phyloP scores from a whole-genome alignment of 92 coral and sea anemone species.

The Zoanthus sociatus region DNA sequence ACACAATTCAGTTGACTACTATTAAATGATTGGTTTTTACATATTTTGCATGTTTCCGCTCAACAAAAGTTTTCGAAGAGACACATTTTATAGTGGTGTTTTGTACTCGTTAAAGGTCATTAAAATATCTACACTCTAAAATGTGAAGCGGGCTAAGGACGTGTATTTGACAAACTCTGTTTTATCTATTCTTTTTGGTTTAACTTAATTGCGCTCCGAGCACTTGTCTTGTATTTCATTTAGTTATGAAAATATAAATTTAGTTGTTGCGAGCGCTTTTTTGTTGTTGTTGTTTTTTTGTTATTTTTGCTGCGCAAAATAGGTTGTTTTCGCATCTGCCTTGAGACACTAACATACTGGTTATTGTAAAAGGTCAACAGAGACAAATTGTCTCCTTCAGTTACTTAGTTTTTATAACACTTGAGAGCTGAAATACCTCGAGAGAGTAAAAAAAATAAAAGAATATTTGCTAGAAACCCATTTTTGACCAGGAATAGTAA shows the following conservation, averaged over 20 bases:
- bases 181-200: slow-evolving; percentile 30
- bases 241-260: slow-evolving; percentile 3
- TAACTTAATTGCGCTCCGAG: slow-evolving; percentile 9
- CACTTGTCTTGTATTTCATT: not conserved
- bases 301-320: not conserved
- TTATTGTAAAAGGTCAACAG: slow-evolving; percentile 33
- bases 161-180: slow-evolving; percentile 33
- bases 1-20: slow-evolving; percentile 15
- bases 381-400: slow-evolving; percentile 45
- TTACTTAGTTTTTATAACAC: slow-evolving; percentile 13
- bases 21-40: slow-evolving; percentile 33
- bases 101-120: slow-evolving; percentile 45
- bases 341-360: slow-evolving; percentile 7
- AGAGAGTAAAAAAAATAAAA: slow-evolving; percentile 17
- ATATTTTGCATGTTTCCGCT: slow-evolving; percentile 42
- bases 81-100: slow-evolving; percentile 20
- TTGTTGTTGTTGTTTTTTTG: not conserved
- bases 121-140: slow-evolving; percentile 36
- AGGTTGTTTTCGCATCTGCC: slow-evolving; percentile 44
- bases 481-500: not conserved
- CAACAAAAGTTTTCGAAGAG: slow-evolving; percentile 16
- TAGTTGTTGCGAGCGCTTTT: slow-evolving; percentile 2
- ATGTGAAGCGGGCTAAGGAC: slow-evolving; percentile 16
- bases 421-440: slow-evolving; percentile 37
- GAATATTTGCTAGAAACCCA: slow-evolving; percentile 24